phyloP scores from a whole-genome alignment of 2,113 vertebrate genomes.

The Sphaerodactylus townsendi region DNA sequence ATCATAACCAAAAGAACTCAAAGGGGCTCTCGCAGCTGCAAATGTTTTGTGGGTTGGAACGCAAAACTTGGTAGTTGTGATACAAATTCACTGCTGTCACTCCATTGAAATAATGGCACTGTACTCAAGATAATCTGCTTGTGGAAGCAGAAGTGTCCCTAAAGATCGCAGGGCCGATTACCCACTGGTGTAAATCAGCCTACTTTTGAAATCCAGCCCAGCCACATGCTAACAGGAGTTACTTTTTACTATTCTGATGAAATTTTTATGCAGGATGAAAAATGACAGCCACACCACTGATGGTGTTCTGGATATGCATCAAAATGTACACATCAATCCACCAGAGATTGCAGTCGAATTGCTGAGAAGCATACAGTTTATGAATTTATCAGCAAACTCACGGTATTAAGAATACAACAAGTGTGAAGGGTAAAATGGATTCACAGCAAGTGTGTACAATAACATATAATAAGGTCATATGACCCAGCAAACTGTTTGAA shows the following conservation, averaged over 20 bases:
- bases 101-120: neutral
- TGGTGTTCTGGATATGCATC: neutral
- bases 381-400: neutral
- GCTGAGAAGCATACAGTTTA: neutral
- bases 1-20: neutral
- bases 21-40: neutral
- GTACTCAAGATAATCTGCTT: neutral
- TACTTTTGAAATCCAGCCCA: conserved; percentile 13
- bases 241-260: conserved; percentile 16
- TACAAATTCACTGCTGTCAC: neutral
- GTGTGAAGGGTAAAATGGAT: neutral
- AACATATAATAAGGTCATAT: neutral
- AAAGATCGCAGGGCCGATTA: neutral
- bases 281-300: conserved; percentile 7
- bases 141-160: neutral
- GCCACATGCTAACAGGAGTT: conserved; percentile 5
- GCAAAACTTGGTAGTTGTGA: neutral
- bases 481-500: neutral
- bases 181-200: neutral
- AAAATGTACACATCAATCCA: neutral
- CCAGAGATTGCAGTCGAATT: neutral
- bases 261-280: conserved; percentile 13
- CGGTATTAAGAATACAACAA: neutral
- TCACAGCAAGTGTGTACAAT: neutral
- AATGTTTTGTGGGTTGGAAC: conserved; percentile 18